These are phyloP conservation scores for Argyrosomus regius DNA, from an alignment of 2,797 vertebrate genomes.

Conservation along the genomic window DNA sequence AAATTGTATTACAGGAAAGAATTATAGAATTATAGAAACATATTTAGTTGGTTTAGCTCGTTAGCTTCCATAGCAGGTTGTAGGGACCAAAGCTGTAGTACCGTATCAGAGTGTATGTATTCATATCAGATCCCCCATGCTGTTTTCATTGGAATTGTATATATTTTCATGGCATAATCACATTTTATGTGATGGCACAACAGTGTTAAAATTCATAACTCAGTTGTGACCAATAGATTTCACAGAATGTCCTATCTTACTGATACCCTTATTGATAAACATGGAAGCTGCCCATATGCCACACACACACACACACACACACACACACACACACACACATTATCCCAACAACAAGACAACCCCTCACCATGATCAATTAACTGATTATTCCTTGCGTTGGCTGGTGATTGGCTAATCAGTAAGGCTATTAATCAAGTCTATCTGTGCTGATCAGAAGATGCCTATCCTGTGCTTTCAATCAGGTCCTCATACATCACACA, in stretches of 20 bases:
- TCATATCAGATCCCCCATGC: too few relatives aligned
- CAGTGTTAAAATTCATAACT: not conserved
- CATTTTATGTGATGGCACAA: not conserved
- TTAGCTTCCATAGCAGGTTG: too few relatives aligned
- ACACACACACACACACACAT: conserved; percentile 29
- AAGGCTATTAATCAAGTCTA: conserved; percentile 83
- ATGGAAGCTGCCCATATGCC: not conserved
- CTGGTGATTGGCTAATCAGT: conserved; percentile 81
- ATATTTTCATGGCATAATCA: not conserved
- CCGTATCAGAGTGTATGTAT: too few relatives aligned
- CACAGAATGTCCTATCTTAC: not conserved
- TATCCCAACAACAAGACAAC: conserved; percentile 16
- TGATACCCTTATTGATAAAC: conserved; percentile 19
- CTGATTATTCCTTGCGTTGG: conserved; percentile 80
- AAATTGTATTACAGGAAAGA: too few relatives aligned
- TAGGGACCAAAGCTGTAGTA: too few relatives aligned
- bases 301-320: conserved; percentile 31
- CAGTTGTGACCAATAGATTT: not conserved
- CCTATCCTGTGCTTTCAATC: conserved; percentile 76
- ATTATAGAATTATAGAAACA: too few relatives aligned
- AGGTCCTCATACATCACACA: conserved; percentile 40
- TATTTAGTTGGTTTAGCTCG: too few relatives aligned
- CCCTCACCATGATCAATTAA: conserved; percentile 80
- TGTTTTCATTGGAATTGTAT: not conserved
- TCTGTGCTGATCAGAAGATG: conserved; percentile 78